Conservation (phyloP, 1,140 invertebrate species). For the Nautilus pompilius region DNA sequence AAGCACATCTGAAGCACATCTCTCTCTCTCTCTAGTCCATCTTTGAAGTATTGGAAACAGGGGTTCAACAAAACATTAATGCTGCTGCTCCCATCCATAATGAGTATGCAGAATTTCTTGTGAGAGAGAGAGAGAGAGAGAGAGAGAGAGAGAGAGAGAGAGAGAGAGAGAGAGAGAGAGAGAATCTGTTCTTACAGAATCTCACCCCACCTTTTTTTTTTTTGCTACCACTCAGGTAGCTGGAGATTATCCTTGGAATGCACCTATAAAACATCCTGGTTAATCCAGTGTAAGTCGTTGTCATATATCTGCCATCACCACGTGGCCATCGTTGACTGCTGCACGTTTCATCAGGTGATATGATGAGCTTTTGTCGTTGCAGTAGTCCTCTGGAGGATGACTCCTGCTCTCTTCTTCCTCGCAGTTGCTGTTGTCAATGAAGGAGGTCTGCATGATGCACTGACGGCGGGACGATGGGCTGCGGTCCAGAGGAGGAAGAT, state of each 20-base stretch:
- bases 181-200: not conserved
- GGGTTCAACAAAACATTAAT: too few relatives aligned
- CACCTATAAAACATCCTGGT: too few relatives aligned
- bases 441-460: conserved; percentile 1
- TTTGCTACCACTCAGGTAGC: too few relatives aligned
- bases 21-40: too few relatives aligned
- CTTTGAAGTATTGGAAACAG: too few relatives aligned
- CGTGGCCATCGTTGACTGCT: not conserved
- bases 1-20: too few relatives aligned
- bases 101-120: not conserved
- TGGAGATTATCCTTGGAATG: too few relatives aligned
- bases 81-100: too few relatives aligned
- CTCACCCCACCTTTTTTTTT: too few relatives aligned
- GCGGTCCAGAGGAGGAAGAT: not conserved
- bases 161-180: not conserved
- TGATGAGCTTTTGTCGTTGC: not conserved
- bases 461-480: not conserved
- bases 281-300: too few relatives aligned
- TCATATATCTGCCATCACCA: conserved; percentile 3
- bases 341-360: conserved; percentile 2
- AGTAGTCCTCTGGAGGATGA: not conserved
- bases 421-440: not conserved
- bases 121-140: not conserved
- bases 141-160: not conserved
- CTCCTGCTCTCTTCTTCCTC: not conserved